phyloP scores from a whole-genome alignment of 2,888 invertebrate species.

The Eutolmus rufibarbis region DNA sequence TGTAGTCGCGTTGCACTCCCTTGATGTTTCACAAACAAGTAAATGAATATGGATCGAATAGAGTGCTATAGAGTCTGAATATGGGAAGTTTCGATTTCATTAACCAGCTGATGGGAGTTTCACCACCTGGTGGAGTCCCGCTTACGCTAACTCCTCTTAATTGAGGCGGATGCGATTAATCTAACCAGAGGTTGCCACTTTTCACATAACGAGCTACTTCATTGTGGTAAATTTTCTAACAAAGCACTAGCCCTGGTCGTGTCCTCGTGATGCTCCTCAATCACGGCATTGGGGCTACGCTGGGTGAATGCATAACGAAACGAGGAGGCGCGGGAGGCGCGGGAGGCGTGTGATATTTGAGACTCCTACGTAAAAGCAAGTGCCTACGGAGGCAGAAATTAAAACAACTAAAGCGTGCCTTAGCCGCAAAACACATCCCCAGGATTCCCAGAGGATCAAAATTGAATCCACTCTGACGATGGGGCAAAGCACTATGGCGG shows the following conservation, averaged over 20 bases:
- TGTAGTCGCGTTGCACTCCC: not conserved
- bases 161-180: not conserved
- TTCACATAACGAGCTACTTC: not conserved
- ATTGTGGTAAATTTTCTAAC: not conserved
- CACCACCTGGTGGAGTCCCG: not conserved
- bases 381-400: slow-evolving; percentile 15
- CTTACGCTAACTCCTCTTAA: not conserved
- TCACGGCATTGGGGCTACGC: not conserved
- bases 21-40: not conserved
- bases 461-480: not conserved
- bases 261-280: not conserved
- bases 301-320: not conserved
- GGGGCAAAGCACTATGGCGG: not conserved
- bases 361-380: not conserved
- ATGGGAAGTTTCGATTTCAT: not conserved
- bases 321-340: not conserved
- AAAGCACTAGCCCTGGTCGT: not conserved
- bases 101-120: not conserved
- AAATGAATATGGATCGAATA: not conserved
- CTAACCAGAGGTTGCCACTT: not conserved
- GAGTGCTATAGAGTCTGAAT: not conserved
- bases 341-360: not conserved
- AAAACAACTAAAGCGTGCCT: not conserved
- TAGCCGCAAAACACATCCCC: not conserved
- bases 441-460: not conserved